Percentiles rank a stretch among this genome's conserved stretches.
phyloP scores from a whole-genome alignment of 2,797 vertebrate species.

The Acipenser transmontanus region DNA sequence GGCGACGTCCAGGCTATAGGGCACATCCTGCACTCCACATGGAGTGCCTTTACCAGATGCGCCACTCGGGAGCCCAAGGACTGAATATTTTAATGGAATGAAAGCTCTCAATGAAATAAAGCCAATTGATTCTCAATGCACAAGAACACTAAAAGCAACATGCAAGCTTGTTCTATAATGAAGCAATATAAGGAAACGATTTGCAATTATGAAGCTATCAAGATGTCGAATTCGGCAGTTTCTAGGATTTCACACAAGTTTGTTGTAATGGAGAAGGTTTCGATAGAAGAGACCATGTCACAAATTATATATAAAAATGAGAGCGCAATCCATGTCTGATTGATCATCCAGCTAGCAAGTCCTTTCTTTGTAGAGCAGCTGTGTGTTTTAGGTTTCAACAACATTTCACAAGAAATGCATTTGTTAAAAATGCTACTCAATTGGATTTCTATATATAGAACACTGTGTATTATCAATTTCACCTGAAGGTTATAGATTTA shows the following conservation, averaged over 20 bases:
- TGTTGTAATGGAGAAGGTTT: neutral
- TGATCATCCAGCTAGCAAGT: neutral
- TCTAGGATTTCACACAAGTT: neutral
- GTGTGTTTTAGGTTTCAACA: constrained; percentile 10
- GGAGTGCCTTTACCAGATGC: no score
- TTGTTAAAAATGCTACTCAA: constrained; percentile 26
- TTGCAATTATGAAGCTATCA: neutral
- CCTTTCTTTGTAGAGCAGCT: neutral
- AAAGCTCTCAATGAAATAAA: no score
- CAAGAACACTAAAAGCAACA: no score
- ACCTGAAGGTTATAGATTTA: neutral
- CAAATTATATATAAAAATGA: constrained; percentile 2
- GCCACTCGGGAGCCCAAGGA: no score
- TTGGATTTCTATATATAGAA: neutral
- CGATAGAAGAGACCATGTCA: constrained; percentile 13
- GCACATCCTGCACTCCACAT: no score
- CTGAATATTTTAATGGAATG: no score
- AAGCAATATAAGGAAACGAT: no score
- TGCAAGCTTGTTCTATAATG: no score
- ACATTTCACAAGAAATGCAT: constrained; percentile 14
- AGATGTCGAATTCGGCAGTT: neutral
- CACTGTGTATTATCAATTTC: no score
- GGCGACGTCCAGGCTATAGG: no score
- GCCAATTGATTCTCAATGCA: no score
- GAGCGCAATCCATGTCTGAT: constrained; percentile 18